Evolutionary conservation across 1,140 invertebrate species (phyloP).

Genomic region (Odontomachus brunneus): DNA sequence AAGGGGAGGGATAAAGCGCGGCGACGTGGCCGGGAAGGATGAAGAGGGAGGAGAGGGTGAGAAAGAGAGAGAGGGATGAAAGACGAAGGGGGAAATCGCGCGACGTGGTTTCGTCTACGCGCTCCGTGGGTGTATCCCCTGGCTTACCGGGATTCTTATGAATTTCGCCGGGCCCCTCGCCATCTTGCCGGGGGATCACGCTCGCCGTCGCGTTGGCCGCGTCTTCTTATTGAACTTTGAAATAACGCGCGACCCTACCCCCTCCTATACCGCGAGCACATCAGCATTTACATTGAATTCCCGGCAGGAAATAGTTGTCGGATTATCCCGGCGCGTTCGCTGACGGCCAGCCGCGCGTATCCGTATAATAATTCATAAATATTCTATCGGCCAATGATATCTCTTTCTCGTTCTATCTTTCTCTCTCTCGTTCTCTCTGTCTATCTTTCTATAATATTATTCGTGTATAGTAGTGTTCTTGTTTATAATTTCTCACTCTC

Average conservation of each 20-base stretch:
- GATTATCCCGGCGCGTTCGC: slow-evolving; percentile 35
- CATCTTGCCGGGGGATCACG: slow-evolving; percentile 64
- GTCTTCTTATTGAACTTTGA: slow-evolving; percentile 61
- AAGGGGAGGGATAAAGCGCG: not conserved
- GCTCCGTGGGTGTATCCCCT: slow-evolving; percentile 51
- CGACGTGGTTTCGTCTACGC: slow-evolving; percentile 49
- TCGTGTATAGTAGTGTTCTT: not conserved
- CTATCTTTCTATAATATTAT: not conserved
- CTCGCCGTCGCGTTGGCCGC: slow-evolving; percentile 31
- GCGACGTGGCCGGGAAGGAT: not conserved
- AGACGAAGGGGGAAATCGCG: slow-evolving; percentile 43
- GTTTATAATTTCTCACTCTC: not conserved
- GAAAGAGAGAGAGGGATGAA: slow-evolving; percentile 29
- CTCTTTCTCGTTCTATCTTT: no score
- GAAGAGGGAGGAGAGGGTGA: no score
- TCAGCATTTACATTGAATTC: slow-evolving; percentile 62
- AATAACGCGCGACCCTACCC: slow-evolving; percentile 42
- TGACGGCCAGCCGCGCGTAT: slow-evolving; percentile 14
- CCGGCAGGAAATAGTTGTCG: slow-evolving; percentile 52
- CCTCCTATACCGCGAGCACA: not conserved
- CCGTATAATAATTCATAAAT: slow-evolving; percentile 51
- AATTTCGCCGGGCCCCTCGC: slow-evolving; percentile 61
- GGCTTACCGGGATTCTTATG: slow-evolving; percentile 69
- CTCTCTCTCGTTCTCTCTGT: not conserved
- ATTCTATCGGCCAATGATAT: slow-evolving; percentile 22